Percentiles rank a stretch among this genome's conserved stretches.
Evolutionary conservation across 2,113 vertebrate genomes (phyloP).

Genomic region (Camelus bactrianus): DNA sequence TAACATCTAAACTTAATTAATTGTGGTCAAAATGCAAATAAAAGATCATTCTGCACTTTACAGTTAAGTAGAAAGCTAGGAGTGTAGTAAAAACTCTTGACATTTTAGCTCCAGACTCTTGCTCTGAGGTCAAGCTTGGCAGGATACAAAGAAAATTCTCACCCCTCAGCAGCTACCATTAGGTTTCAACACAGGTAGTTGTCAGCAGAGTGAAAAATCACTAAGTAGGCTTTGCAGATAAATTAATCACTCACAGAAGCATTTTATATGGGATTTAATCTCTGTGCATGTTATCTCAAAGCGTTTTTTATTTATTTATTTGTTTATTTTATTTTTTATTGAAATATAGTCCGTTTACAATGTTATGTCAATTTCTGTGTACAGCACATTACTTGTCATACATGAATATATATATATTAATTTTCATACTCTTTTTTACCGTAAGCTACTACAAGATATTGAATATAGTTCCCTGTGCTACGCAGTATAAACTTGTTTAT

Average conservation of each 20-base stretch:
- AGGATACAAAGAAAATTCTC: neutral
- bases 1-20: neutral
- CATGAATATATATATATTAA: too few species aligned
- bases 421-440: too few species aligned
- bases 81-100: neutral
- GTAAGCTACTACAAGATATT: too few species aligned
- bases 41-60: neutral
- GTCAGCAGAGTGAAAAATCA: neutral
- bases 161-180: neutral
- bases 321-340: too few species aligned
- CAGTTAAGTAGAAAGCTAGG: neutral
- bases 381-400: too few species aligned
- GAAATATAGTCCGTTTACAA: too few species aligned
- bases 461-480: too few species aligned
- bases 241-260: neutral
- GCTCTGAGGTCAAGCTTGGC: neutral
- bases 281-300: neutral
- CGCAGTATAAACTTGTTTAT: too few species aligned
- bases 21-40: neutral
- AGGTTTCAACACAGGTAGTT: neutral
- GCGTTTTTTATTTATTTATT: neutral
- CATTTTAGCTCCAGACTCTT: neutral
- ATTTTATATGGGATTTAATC: neutral
- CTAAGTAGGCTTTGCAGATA: neutral
- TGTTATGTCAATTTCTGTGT: too few species aligned